phyloP scores from a whole-genome alignment of 2,888 invertebrate genomes.

The Itoplectis maculator region DNA sequence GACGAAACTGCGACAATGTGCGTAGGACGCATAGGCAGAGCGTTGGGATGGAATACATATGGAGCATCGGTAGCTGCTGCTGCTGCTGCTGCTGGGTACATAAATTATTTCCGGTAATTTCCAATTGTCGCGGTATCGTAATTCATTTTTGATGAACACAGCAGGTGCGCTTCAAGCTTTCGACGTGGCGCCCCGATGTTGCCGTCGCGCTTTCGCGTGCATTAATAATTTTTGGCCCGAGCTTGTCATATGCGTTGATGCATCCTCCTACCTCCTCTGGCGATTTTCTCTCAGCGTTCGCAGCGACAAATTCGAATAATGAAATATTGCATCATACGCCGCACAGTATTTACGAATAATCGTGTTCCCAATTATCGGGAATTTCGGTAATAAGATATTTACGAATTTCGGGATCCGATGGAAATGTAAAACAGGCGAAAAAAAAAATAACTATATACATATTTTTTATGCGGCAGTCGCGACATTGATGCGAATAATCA shows the following conservation, averaged over 20 bases:
- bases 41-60: too few species aligned
- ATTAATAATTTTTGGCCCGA: constrained; percentile 61
- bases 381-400: neutral
- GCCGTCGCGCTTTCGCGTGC: constrained; percentile 25
- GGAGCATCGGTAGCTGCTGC: neutral
- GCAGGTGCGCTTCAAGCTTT: too few species aligned
- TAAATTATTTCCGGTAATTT: constrained; percentile 68
- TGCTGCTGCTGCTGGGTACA: constrained; percentile 47
- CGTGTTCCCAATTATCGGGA: neutral
- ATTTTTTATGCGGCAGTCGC: too few species aligned
- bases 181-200: neutral
- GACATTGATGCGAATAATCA: neutral
- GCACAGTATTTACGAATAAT: neutral
- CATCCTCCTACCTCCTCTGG: neutral
- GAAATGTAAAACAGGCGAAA: neutral
- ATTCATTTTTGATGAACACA: constrained; percentile 68
- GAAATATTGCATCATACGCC: constrained; percentile 15
- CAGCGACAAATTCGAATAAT: constrained; percentile 12
- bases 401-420: neutral
- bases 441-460: neutral
- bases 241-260: constrained; percentile 47
- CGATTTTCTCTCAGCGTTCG: neutral
- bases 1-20: neutral
- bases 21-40: too few species aligned
- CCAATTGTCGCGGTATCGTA: constrained; percentile 66